A percentile compares a stretch with the other conserved stretches of the same genome.
Evolutionary conservation across 2,888 invertebrate genomes (phyloP).

Genomic region (Blastobasis adustella): DNA sequence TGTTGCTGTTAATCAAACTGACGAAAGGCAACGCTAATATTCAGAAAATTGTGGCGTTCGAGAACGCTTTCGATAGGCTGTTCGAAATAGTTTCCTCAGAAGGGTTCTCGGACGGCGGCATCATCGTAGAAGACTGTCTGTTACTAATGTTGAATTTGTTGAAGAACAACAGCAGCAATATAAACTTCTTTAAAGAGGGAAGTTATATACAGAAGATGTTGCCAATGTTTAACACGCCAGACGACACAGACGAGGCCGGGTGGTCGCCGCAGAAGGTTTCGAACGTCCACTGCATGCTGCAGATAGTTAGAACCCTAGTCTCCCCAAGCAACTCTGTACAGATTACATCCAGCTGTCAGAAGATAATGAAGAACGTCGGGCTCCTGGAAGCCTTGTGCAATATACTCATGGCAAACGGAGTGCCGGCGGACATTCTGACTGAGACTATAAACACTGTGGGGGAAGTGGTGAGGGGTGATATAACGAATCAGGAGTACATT

Average conservation of each 20-base stretch:
- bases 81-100: slow-evolving; percentile 95
- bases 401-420: slow-evolving; percentile 96
- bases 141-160: slow-evolving; percentile 93
- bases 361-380: slow-evolving; percentile 89
- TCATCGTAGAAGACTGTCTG: slow-evolving; percentile 98
- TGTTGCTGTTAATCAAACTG: slow-evolving; percentile 92
- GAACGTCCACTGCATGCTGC: slow-evolving; percentile 94
- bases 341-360: slow-evolving; percentile 88
- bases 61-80: slow-evolving; percentile 97
- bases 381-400: slow-evolving; percentile 79
- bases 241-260: slow-evolving; percentile 81
- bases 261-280: slow-evolving; percentile 97
- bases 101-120: slow-evolving; percentile 95
- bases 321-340: slow-evolving; percentile 95
- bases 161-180: slow-evolving; percentile 97
- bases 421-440: slow-evolving; percentile 96
- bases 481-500: slow-evolving; percentile 93
- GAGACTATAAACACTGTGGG: slow-evolving; percentile 97
- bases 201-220: slow-evolving; percentile 93
- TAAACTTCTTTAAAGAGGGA: slow-evolving; percentile 98
- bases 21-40: slow-evolving; percentile 96
- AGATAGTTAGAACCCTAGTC: slow-evolving; percentile 92
- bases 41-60: slow-evolving; percentile 99
- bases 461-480: slow-evolving; percentile 94
- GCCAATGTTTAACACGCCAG: slow-evolving; percentile 89